A percentile compares a stretch with the other conserved stretches of the same genome.
phyloP scores from a whole-genome alignment of 2,797 vertebrate genomes.

The Mionectes olivaceus region DNA sequence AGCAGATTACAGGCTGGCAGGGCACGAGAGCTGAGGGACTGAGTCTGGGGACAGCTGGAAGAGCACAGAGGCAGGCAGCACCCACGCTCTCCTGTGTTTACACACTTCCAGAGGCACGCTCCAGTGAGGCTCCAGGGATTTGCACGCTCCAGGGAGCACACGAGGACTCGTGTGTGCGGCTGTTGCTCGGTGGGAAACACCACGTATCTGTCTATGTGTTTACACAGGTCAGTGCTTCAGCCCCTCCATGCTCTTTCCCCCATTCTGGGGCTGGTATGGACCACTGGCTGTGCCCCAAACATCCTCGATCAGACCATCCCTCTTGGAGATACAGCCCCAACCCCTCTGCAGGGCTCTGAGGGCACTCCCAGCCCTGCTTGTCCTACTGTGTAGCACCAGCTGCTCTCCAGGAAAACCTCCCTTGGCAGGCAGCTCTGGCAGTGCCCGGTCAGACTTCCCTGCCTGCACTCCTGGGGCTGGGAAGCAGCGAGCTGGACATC shows the following conservation, averaged over 20 bases:
- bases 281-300: neutral
- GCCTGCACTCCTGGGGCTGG: neutral
- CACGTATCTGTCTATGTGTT: accelerated
- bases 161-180: neutral
- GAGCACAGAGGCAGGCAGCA: neutral
- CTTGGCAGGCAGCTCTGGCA: neutral
- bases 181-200: neutral
- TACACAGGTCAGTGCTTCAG: neutral
- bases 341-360: neutral
- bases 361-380: neutral
- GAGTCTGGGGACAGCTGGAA: neutral
- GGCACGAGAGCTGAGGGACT: neutral
- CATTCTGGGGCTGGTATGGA: neutral
- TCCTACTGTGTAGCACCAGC: neutral
- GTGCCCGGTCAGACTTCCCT: neutral
- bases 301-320: neutral
- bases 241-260: neutral
- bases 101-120: accelerated
- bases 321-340: neutral
- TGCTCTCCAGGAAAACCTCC: neutral
- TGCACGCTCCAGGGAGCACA: accelerated
- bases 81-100: neutral
- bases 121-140: accelerated
- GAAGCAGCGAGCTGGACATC: neutral
- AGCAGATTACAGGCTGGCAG: neutral